These are phyloP conservation scores for Turritopsis dohrnii DNA, from an alignment of 30 jellyfish, hydroid and myxozoan species.

Conservation along the genomic window DNA sequence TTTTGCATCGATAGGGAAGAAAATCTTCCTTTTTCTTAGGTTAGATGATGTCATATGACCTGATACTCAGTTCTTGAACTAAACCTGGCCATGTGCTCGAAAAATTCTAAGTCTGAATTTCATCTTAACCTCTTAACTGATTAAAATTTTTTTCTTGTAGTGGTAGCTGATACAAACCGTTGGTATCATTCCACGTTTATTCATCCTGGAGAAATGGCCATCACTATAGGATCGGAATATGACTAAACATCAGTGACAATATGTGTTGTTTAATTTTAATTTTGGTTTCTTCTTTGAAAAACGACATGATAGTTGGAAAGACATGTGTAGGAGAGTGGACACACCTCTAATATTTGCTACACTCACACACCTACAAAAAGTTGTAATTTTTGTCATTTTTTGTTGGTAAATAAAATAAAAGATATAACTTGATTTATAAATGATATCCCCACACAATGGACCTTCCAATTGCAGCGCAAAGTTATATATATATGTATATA, in stretches of 20 bases:
- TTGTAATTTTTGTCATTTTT: background rate
- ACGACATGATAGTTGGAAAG: too few relatives aligned
- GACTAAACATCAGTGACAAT: conserved; percentile 54
- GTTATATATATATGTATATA: too few relatives aligned
- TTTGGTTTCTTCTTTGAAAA: background rate
- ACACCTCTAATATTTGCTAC: background rate
- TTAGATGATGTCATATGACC: too few relatives aligned
- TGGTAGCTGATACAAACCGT: conserved; percentile 77
- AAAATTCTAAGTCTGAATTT: too few relatives aligned
- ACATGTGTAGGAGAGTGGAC: background rate
- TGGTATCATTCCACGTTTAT: conserved; percentile 87
- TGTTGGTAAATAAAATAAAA: background rate
- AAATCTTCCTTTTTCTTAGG: too few relatives aligned
- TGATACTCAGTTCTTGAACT: too few relatives aligned
- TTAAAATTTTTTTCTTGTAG: conserved; percentile 23
- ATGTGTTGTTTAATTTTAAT: background rate
- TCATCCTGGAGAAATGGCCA: conserved; percentile 78
- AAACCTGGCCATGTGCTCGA: too few relatives aligned
- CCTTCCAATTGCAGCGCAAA: too few relatives aligned
- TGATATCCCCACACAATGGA: too few relatives aligned
- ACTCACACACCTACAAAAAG: background rate
- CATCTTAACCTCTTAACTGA: too few relatives aligned
- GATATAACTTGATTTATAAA: too few relatives aligned
- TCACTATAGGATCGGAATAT: conserved; percentile 83
- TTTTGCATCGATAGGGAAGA: too few relatives aligned